A percentile compares a stretch with the other conserved stretches of the same genome.
phyloP scores from a whole-genome alignment of 2,888 invertebrate species.

The Acleris holmiana region DNA sequence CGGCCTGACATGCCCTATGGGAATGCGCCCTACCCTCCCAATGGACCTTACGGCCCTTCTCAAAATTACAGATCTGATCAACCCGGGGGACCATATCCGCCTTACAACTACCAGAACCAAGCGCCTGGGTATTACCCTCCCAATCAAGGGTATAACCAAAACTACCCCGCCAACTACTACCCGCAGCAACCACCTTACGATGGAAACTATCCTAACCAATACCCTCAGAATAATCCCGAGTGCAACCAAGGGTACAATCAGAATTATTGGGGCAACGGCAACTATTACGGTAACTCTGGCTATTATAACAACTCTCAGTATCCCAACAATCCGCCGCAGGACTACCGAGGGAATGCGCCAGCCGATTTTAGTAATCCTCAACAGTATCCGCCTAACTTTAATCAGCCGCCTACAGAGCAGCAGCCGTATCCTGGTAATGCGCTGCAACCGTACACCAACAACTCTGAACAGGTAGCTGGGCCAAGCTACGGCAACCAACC shows the following conservation, averaged over 20 bases:
- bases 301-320: constrained; percentile 77
- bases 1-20: constrained; percentile 59
- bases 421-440: constrained; percentile 63
- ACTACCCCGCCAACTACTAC: constrained; percentile 73
- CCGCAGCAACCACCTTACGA: constrained; percentile 67
- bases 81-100: constrained; percentile 67
- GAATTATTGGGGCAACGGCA: constrained; percentile 74
- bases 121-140: constrained; percentile 76
- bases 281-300: constrained; percentile 69
- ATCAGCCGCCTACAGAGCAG: constrained; percentile 56
- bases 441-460: constrained; percentile 62
- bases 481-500: constrained; percentile 60
- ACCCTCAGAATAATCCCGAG: constrained; percentile 64
- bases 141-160: constrained; percentile 75
- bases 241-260: constrained; percentile 66
- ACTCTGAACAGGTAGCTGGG: constrained; percentile 52
- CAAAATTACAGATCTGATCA: constrained; percentile 63
- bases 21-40: constrained; percentile 62
- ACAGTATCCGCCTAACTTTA: constrained; percentile 68
- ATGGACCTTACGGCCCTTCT: constrained; percentile 64
- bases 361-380: constrained; percentile 61
- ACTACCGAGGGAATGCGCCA: constrained; percentile 60
- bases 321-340: constrained; percentile 63
- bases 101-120: constrained; percentile 72
- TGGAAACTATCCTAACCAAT: constrained; percentile 75